A percentile compares a stretch with the other conserved stretches of the same genome.
Evolutionary conservation across 2,797 vertebrate species (phyloP).

Genomic region (Sebastolobus alascanus): DNA sequence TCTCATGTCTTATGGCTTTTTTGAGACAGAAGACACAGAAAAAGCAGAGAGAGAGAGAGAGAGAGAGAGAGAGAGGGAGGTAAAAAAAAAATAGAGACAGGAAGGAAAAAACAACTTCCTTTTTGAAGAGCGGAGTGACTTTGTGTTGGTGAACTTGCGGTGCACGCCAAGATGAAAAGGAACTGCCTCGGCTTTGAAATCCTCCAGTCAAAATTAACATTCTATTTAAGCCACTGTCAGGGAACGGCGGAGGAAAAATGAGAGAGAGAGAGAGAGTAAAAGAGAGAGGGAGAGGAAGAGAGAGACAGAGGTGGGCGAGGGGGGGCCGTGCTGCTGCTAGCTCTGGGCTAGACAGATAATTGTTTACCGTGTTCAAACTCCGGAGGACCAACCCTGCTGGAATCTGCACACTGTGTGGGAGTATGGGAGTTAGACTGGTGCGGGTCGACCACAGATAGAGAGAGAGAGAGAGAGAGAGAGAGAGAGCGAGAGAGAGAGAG

Average conservation of each 20-base stretch:
- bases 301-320: slow-evolving; percentile 24
- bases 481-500: slow-evolving; percentile 72
- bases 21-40: slow-evolving; percentile 53
- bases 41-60: slow-evolving; percentile 36
- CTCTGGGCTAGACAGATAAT: slow-evolving; percentile 84
- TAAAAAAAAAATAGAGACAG: slow-evolving; percentile 46
- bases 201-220: slow-evolving; percentile 85
- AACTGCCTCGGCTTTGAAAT: slow-evolving; percentile 81
- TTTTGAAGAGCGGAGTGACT: slow-evolving; percentile 74
- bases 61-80: slow-evolving; percentile 10
- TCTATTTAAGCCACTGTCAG: slow-evolving; percentile 84
- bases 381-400: slow-evolving; percentile 83
- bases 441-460: slow-evolving; percentile 60
- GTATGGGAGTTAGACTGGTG: slow-evolving; percentile 60
- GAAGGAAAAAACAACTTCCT: slow-evolving; percentile 71
- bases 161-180: slow-evolving; percentile 80
- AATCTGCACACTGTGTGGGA: slow-evolving; percentile 84
- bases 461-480: slow-evolving; percentile 72
- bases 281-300: slow-evolving; percentile 8
- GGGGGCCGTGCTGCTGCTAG: slow-evolving; percentile 54
- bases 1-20: slow-evolving; percentile 63
- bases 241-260: slow-evolving; percentile 72
- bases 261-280: slow-evolving; percentile 65
- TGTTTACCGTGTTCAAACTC: slow-evolving; percentile 88
- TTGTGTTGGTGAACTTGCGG: slow-evolving; percentile 82